Evolutionary conservation across 2,888 invertebrate species (phyloP), one percentile per base, ranked within the genome.

Genomic region (Eupeodes luniger): DNA sequence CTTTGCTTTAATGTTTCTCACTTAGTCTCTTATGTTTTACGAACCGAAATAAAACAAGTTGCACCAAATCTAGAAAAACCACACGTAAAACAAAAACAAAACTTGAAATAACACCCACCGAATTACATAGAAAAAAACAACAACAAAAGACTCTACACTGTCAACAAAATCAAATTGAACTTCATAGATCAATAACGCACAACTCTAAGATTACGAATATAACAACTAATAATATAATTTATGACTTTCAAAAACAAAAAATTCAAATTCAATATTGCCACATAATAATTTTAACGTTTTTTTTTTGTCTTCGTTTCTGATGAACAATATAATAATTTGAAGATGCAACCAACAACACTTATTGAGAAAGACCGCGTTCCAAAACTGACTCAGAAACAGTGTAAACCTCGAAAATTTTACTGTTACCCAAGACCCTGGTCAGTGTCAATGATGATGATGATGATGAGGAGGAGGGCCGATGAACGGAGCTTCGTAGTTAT

Each of bases 391-490:
- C 83, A 77, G 66, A 80, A 74, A 79, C 69, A 83, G 72, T 83
- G 84, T 80, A 84, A 84, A 49, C 84, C 77, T 84, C 84, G 76
- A 80, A 87, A 83, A 83, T 80, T 83, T 44, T 62, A 66, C 75
- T 84, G 72, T 84, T 87, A 77, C 84, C 84, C 84, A 80, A 87
- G 84, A 87, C 80, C 87, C 77, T 84, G 87, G 72, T 83, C 87
- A 87, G 76, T 87, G 87, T 80, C 87, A 87, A 87, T 84, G 84
- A 87, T 87, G 80, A 84, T 84, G 80, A 84, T 87, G 80, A 87
- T 84, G 84, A 87, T 87, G 80, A 40, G 2, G 40, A 40, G 40
- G 40, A 77, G 64, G 72, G 6, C 36, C 9, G 7, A 16, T 12
- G 55, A 14, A 55, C 87, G 59, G 11, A 9, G 69, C 74, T 64